These are phyloP conservation scores for Anticlea derivata DNA, from an alignment of 2,888 invertebrate genomes.

Conservation along the genomic window DNA sequence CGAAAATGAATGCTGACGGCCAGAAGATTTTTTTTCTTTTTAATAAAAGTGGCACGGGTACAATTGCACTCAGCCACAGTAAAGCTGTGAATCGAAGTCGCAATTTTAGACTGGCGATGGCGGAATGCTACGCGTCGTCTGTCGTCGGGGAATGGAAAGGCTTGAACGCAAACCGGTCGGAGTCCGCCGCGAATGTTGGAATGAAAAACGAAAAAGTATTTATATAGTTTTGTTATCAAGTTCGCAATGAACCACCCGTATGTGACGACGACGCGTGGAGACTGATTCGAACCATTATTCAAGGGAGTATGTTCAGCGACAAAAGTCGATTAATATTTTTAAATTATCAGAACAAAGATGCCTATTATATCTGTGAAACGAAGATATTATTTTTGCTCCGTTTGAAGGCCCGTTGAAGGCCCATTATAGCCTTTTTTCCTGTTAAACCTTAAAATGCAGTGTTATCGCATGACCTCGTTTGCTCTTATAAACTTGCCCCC, in stretches of 20 bases:
- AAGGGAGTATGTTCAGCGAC: conserved; percentile 1
- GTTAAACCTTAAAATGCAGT: too few relatives aligned
- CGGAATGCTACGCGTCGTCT: too few relatives aligned
- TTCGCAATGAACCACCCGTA: conserved; percentile 34
- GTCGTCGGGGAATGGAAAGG: conserved; percentile 45
- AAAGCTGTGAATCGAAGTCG: conserved; percentile 23
- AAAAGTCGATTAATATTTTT: neutral
- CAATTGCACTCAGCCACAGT: conserved; percentile 16
- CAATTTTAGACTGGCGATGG: conserved; percentile 42
- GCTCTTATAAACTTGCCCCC: too few relatives aligned
- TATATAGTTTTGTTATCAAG: conserved; percentile 38
- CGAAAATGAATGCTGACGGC: conserved; percentile 24
- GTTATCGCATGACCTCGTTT: too few relatives aligned
- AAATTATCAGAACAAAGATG: too few relatives aligned
- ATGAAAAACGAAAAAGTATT: conserved; percentile 17
- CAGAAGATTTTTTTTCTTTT: conserved; percentile 34
- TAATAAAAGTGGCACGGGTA: conserved; percentile 20
- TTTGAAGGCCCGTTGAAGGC: too few relatives aligned
- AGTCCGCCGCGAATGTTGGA: conserved; percentile 36
- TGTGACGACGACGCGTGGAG: conserved; percentile 25
- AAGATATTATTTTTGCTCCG: too few relatives aligned
- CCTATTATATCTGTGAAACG: too few relatives aligned
- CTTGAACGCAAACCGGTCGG: conserved; percentile 44
- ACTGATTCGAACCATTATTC: conserved; percentile 33
- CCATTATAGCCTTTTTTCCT: too few relatives aligned